A percentile compares a stretch with the other conserved stretches of the same genome.
Evolutionary conservation across 2,888 invertebrate species (phyloP).

Genomic region (Oegoconia quadripuncta): DNA sequence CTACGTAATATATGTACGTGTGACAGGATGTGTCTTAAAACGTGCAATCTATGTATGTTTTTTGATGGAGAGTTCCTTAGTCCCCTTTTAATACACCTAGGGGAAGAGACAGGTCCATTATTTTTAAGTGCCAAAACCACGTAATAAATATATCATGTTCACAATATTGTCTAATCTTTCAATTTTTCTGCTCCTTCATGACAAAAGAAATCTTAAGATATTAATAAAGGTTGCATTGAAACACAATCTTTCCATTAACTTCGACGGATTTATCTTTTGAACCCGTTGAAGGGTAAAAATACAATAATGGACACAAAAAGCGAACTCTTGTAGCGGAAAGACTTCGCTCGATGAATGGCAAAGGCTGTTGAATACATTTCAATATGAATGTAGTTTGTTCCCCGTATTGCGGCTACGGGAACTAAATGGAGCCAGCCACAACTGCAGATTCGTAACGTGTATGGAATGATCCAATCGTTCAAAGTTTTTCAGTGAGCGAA

Average conservation of each 20-base stretch:
- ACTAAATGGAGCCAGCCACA: conserved; percentile 14
- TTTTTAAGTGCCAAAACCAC: too few relatives aligned
- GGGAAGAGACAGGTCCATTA: too few relatives aligned
- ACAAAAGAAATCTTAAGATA: not conserved
- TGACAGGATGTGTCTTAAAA: too few relatives aligned
- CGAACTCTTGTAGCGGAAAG: conserved; percentile 39
- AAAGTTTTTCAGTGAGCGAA: too few relatives aligned
- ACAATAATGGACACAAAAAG: conserved; percentile 46
- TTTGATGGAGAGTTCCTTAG: too few relatives aligned
- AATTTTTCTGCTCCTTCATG: too few relatives aligned
- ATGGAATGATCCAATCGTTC: too few relatives aligned
- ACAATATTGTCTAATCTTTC: too few relatives aligned
- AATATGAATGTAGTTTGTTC: conserved; percentile 35
- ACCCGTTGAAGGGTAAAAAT: conserved; percentile 27
- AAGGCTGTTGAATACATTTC: conserved; percentile 35
- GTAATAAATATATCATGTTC: too few relatives aligned
- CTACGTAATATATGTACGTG: too few relatives aligned
- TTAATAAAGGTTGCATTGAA: conserved; percentile 10
- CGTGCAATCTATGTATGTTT: too few relatives aligned
- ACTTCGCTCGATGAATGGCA: conserved; percentile 37
- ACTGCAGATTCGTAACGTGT: not conserved
- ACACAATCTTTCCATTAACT: conserved; percentile 53
- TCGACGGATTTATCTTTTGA: conserved; percentile 38
- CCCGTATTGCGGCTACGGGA: conserved; percentile 14
- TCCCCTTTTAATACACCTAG: too few relatives aligned